Percentiles rank a stretch among this genome's conserved stretches.
phyloP scores from a whole-genome alignment of 2,113 vertebrate genomes.

The Noturus placidus region DNA sequence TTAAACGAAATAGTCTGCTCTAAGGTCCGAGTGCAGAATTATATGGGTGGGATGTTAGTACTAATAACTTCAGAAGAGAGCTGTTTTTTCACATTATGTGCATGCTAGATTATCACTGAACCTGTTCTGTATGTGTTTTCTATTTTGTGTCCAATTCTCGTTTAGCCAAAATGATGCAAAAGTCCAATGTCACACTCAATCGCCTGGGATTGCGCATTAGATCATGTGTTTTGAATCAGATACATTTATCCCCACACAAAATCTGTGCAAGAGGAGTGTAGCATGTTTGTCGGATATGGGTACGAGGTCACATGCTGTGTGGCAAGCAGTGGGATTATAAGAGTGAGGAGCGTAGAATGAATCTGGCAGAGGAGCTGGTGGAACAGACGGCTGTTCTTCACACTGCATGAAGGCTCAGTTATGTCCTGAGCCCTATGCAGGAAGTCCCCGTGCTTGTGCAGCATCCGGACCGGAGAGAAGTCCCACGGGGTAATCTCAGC shows the following conservation, averaged over 20 bases:
- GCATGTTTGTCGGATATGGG: conserved; percentile 33
- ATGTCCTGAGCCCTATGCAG: conserved; percentile 39
- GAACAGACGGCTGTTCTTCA: conserved; percentile 22
- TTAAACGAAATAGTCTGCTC: neutral
- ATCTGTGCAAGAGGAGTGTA: conserved; percentile 16
- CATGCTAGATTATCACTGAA: neutral
- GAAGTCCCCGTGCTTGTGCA: conserved; percentile 48
- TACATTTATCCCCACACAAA: conserved; percentile 28
- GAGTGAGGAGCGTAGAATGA: conserved; percentile 8
- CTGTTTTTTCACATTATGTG: neutral
- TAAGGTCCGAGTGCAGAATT: neutral
- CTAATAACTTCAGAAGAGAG: neutral
- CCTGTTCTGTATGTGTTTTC: conserved; percentile 10
- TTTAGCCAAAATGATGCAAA: conserved; percentile 22
- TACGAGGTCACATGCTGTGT: conserved; percentile 28
- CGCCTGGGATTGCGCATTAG: conserved; percentile 38
- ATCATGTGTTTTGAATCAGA: conserved; percentile 53
- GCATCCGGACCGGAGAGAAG: conserved; percentile 46
- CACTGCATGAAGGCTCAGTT: conserved; percentile 21
- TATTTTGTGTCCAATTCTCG: conserved; percentile 12
- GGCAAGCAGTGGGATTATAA: conserved; percentile 43
- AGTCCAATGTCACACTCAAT: conserved; percentile 17
- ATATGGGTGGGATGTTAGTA: neutral
- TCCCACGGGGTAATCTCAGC: conserved; percentile 22
- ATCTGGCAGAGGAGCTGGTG: conserved; percentile 25